phyloP scores from a whole-genome alignment of 1,140 invertebrate genomes.

The Rhyzopertha dominica region DNA sequence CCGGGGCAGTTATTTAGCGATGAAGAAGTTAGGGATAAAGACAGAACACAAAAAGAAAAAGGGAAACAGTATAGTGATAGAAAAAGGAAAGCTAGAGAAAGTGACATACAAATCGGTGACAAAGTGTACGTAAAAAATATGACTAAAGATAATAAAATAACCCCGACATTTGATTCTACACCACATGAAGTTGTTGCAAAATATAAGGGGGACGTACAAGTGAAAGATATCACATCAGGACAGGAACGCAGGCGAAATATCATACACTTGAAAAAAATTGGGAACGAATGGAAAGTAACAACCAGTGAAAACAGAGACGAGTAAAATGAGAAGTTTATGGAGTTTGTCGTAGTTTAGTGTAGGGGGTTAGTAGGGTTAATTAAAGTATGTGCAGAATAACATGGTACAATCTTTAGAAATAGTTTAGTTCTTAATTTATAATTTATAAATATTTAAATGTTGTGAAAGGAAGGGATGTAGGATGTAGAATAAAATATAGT shows the following conservation, averaged over 20 bases:
- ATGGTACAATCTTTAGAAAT: too few species aligned
- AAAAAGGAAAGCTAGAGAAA: constrained; percentile 9
- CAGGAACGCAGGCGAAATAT: constrained; percentile 2
- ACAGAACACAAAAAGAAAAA: background rate
- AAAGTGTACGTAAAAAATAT: constrained; percentile 9
- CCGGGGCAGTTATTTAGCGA: too few species aligned
- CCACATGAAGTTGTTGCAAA: background rate
- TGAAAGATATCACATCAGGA: background rate
- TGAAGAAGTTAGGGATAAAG: constrained; percentile 1
- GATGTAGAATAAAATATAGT: too few species aligned
- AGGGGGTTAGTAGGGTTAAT: too few species aligned
- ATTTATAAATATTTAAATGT: too few species aligned
- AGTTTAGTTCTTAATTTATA: too few species aligned
- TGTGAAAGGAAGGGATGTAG: too few species aligned
- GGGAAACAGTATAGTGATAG: constrained; percentile 1
- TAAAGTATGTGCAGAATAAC: too few species aligned
- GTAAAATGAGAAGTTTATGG: too few species aligned
- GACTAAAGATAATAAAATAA: constrained; percentile 10
- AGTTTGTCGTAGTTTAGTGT: too few species aligned
- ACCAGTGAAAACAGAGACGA: too few species aligned
- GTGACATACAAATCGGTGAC: background rate
- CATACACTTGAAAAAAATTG: constrained; percentile 9
- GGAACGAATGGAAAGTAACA: constrained; percentile 4
- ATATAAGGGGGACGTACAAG: background rate
- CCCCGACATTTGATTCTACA: background rate